Percentiles rank a stretch among this genome's conserved stretches.
Evolutionary conservation across 2,113 vertebrate genomes (phyloP).

Genomic region (Scophthalmus maximus): DNA sequence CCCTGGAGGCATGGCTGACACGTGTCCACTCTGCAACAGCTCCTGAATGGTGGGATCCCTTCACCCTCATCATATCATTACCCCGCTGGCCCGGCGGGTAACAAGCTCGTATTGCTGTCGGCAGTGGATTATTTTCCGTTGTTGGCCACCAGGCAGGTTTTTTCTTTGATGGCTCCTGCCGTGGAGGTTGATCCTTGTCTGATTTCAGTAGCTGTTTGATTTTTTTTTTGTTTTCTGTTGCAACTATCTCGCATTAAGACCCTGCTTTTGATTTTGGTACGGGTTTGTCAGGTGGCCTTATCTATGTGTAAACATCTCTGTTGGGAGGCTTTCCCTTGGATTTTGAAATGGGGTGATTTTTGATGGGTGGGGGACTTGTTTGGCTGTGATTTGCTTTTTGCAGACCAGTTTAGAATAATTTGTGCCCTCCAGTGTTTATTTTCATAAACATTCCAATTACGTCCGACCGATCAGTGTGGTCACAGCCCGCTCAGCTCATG

Average conservation of each 20-base stretch:
- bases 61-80: conserved; percentile 39
- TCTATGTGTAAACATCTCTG: conserved; percentile 73
- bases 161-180: conserved; percentile 60
- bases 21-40: not conserved
- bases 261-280: conserved; percentile 31
- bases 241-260: conserved; percentile 40
- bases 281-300: conserved; percentile 53
- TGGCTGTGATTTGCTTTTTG: conserved; percentile 65
- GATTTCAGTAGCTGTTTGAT: conserved; percentile 57
- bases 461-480: conserved; percentile 77
- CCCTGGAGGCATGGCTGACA: conserved; percentile 40
- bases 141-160: conserved; percentile 35
- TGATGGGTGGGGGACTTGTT: conserved; percentile 61
- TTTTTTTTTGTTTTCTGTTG: not conserved
- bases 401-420: conserved; percentile 67
- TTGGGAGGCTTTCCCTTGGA: conserved; percentile 38
- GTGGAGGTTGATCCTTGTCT: conserved; percentile 56
- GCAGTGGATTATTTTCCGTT: conserved; percentile 38
- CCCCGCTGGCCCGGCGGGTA: conserved; percentile 21
- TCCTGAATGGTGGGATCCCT: conserved; percentile 29
- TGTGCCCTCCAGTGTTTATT: conserved; percentile 73
- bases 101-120: conserved; percentile 13
- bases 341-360: conserved; percentile 36
- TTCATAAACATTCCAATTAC: conserved; percentile 78
- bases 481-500: conserved; percentile 75